Evolutionary conservation across 2,797 vertebrate genomes (phyloP).

Genomic region (Rallus crepitans): DNA sequence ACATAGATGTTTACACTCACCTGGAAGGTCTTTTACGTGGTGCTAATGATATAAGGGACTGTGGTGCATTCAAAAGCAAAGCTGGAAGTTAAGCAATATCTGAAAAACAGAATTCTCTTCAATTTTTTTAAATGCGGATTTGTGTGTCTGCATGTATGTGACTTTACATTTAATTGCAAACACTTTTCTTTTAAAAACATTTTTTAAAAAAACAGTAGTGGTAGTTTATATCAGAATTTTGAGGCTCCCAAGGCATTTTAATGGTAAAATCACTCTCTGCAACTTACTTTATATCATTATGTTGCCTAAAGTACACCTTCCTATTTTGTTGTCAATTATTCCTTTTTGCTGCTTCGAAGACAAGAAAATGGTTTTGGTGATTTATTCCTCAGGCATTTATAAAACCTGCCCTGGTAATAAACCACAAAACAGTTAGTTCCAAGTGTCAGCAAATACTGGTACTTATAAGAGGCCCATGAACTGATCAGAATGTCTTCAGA

Average conservation of each 20-base stretch:
- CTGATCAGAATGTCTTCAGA: neutral
- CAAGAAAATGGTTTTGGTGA: neutral
- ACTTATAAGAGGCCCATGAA: neutral
- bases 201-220: neutral
- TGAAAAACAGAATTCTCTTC: neutral
- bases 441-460: neutral
- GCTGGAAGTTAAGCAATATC: neutral
- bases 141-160: neutral
- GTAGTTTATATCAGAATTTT: neutral
- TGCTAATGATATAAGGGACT: neutral
- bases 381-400: neutral
- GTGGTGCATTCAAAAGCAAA: neutral
- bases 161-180: neutral
- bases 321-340: constrained; percentile 31
- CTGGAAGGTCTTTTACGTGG: neutral
- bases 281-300: neutral
- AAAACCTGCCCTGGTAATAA: neutral
- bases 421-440: neutral
- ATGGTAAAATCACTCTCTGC: neutral
- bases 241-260: neutral
- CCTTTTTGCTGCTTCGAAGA: neutral
- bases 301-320: neutral
- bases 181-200: neutral
- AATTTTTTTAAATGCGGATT: neutral
- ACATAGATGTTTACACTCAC: neutral